A percentile compares a stretch with the other conserved stretches of the same genome.
These are phyloP conservation scores for Corvus cornix DNA, from an alignment of 2,113 vertebrate species.

Conservation along the genomic window DNA sequence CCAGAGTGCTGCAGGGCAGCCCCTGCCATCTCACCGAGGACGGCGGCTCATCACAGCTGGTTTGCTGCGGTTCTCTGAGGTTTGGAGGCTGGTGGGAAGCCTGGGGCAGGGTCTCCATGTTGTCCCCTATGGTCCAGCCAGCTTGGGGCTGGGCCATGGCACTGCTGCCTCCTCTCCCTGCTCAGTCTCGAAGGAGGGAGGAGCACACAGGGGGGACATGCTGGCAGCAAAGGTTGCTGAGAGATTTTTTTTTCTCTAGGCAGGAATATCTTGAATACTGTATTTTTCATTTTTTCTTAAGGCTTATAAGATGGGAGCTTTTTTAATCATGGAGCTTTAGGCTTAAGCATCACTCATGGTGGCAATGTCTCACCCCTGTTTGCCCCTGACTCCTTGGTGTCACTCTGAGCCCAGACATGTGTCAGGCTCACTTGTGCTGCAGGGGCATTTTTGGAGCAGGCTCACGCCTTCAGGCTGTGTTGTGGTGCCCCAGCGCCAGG, in stretches of 20 bases:
- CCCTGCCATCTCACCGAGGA: not conserved
- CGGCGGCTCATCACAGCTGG: not conserved
- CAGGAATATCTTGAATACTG: not conserved
- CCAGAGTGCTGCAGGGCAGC: not conserved
- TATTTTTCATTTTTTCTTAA: not conserved
- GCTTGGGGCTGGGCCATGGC: fast-evolving
- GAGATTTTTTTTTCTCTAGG: not conserved
- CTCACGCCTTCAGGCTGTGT: not conserved
- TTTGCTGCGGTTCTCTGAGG: not conserved
- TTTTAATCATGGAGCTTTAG: not conserved
- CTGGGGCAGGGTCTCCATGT: not conserved
- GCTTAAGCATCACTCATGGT: not conserved
- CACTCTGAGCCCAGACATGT: not conserved
- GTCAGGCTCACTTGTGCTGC: not conserved
- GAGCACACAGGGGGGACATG: not conserved
- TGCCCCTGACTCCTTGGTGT: not conserved
- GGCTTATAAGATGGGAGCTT: not conserved
- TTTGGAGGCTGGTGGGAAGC: not conserved
- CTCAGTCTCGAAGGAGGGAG: not conserved
- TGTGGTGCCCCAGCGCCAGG: not conserved
- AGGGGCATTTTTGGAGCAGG: not conserved
- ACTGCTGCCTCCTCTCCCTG: not conserved
- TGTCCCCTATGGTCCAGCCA: not conserved
- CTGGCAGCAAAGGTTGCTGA: not conserved
- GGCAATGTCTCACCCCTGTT: not conserved